Evolutionary conservation across 2,888 invertebrate genomes (phyloP).

Genomic region (Drosophila anomalata): DNA sequence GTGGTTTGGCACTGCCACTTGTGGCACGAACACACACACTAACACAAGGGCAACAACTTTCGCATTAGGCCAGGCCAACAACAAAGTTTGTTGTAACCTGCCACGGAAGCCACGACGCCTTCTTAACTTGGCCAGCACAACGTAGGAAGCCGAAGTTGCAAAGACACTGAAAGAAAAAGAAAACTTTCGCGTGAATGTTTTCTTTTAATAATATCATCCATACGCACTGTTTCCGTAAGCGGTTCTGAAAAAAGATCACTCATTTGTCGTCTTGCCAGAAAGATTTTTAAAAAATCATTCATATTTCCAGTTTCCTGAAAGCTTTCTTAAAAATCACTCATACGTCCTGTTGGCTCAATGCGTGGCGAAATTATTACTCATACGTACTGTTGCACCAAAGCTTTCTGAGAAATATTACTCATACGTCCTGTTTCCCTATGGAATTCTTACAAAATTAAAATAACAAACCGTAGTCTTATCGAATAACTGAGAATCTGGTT

Average conservation of each 20-base stretch:
- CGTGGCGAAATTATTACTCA: neutral
- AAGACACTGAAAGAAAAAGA: neutral
- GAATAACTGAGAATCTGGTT: neutral
- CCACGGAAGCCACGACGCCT: slow-evolving; percentile 48
- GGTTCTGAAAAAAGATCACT: neutral
- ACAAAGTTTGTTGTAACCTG: slow-evolving; percentile 51
- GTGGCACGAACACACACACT: slow-evolving; percentile 71
- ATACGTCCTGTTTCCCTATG: neutral
- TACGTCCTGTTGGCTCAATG: neutral
- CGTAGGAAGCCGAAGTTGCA: slow-evolving; percentile 35
- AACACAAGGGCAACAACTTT: slow-evolving; percentile 78
- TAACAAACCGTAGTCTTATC: too few species aligned
- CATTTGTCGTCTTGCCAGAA: too few species aligned
- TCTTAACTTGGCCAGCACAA: slow-evolving; percentile 31
- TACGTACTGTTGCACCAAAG: neutral
- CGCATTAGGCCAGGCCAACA: slow-evolving; percentile 74
- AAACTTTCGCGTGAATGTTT: neutral
- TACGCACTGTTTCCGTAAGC: neutral
- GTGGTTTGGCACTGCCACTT: slow-evolving; percentile 66
- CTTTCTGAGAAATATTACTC: neutral
- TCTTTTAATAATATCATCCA: neutral
- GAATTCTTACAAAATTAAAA: neutral
- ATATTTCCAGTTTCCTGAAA: neutral
- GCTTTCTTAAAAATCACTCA: neutral
- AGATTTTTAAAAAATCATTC: neutral